Conservation (phyloP, 53 echinoderm and acorn worm species). For the Luidia sarsii region DNA sequence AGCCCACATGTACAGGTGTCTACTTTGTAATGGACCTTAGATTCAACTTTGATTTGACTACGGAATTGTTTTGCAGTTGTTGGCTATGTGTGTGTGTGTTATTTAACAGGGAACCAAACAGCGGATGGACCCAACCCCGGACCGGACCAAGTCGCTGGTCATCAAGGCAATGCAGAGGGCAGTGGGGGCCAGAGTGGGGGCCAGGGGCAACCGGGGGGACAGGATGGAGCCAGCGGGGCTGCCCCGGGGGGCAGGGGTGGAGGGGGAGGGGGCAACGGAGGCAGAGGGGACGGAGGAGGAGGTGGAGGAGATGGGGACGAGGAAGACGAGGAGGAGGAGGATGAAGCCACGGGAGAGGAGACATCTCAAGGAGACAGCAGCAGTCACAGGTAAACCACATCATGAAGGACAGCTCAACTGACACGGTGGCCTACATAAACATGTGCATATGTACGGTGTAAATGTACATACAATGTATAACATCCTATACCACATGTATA, state of each 20-base stretch:
- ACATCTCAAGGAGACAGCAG: slow-evolving; percentile 33
- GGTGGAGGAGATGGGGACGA: slow-evolving; percentile 21
- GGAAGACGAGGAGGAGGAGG: slow-evolving; percentile 27
- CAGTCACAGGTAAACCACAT: slow-evolving; percentile 16
- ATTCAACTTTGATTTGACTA: neutral
- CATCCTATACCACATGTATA: too few relatives aligned
- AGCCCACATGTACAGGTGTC: too few relatives aligned
- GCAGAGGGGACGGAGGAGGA: neutral
- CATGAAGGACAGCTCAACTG: too few relatives aligned
- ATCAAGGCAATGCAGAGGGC: slow-evolving; percentile 4
- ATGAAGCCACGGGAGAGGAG: slow-evolving; percentile 34
- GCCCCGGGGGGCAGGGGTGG: neutral
- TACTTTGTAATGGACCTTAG: neutral
- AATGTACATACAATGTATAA: too few relatives aligned
- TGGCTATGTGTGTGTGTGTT: neutral
- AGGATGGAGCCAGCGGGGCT: slow-evolving; percentile 14
- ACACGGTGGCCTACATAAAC: too few relatives aligned
- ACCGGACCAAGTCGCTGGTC: slow-evolving; percentile 9
- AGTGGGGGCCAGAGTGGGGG: neutral
- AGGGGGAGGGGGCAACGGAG: neutral
- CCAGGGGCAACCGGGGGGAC: too few relatives aligned
- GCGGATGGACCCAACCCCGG: neutral
- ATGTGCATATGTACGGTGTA: too few relatives aligned
- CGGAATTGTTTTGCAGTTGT: neutral
- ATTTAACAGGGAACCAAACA: neutral